Evolutionary conservation across 2,888 invertebrate species (phyloP).

Genomic region (Creontiades dilutus): DNA sequence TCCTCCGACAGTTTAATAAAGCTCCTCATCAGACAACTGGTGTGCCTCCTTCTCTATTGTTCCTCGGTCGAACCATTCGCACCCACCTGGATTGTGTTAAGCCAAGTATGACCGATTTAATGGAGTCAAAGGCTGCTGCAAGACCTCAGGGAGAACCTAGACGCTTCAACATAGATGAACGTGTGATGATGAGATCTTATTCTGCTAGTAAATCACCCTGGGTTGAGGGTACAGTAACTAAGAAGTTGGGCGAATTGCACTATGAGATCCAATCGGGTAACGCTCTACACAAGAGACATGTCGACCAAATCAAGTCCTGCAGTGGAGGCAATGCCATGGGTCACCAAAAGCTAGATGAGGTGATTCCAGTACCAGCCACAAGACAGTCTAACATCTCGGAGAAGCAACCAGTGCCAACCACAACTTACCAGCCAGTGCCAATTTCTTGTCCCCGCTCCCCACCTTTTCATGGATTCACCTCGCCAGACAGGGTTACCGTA

Average conservation of each 20-base stretch:
- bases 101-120: background rate
- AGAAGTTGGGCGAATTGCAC: too few relatives aligned
- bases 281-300: background rate
- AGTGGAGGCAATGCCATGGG: too few relatives aligned
- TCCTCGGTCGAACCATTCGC: background rate
- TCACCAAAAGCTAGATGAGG: background rate
- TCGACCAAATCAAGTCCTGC: too few relatives aligned
- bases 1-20: slow-evolving; percentile 57
- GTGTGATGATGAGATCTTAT: background rate
- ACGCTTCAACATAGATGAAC: background rate
- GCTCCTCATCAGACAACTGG: slow-evolving; percentile 59
- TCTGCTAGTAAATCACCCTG: background rate
- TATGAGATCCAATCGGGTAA: background rate
- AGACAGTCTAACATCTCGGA: background rate
- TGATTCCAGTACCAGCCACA: background rate
- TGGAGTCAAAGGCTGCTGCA: slow-evolving; percentile 2
- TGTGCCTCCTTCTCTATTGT: slow-evolving; percentile 54
- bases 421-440: too few relatives aligned
- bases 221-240: background rate
- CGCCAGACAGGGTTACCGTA: too few relatives aligned
- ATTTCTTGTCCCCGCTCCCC: too few relatives aligned
- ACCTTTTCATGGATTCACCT: too few relatives aligned
- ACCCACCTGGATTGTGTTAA: background rate
- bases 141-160: background rate
- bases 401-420: background rate